Evolutionary conservation across 2,113 vertebrate species (phyloP).

Genomic region (Periophthalmodon schlosseri): DNA sequence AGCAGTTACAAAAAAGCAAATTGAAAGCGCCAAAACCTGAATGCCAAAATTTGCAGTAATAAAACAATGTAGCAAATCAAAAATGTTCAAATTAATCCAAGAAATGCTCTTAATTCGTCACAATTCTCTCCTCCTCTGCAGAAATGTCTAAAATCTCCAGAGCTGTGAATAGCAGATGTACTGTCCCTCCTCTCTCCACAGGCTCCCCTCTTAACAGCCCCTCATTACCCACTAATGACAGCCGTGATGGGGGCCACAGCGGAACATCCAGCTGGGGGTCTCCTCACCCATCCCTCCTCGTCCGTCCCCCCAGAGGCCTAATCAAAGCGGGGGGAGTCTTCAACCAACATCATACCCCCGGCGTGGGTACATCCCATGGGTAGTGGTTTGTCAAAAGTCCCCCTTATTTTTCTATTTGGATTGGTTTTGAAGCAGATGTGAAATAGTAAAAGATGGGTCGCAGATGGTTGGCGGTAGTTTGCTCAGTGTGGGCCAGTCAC

Average conservation of each 20-base stretch:
- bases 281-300: conserved; percentile 68
- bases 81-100: not conserved
- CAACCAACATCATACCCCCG: conserved; percentile 41
- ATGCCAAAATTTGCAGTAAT: not conserved
- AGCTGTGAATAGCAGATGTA: conserved; percentile 65
- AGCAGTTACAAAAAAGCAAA: not conserved
- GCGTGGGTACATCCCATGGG: conserved; percentile 38
- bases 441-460: conserved; percentile 48
- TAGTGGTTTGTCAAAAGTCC: conserved; percentile 40
- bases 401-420: conserved; percentile 23
- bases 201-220: conserved; percentile 63
- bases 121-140: conserved; percentile 23
- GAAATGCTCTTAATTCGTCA: conserved; percentile 11
- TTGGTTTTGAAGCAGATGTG: conserved; percentile 60
- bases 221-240: conserved; percentile 73
- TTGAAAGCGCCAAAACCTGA: not conserved
- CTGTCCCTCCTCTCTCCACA: conserved; percentile 58
- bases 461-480: conserved; percentile 50
- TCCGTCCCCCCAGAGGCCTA: conserved; percentile 63
- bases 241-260: conserved; percentile 43
- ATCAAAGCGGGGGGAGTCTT: conserved; percentile 62
- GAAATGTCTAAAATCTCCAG: conserved; percentile 33
- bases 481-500: conserved; percentile 10
- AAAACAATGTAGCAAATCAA: not conserved
- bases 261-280: conserved; percentile 63